These are phyloP conservation scores for Enoplolaimus lenunculus DNA, from an alignment of 2,888 invertebrate genomes.

Conservation along the genomic window DNA sequence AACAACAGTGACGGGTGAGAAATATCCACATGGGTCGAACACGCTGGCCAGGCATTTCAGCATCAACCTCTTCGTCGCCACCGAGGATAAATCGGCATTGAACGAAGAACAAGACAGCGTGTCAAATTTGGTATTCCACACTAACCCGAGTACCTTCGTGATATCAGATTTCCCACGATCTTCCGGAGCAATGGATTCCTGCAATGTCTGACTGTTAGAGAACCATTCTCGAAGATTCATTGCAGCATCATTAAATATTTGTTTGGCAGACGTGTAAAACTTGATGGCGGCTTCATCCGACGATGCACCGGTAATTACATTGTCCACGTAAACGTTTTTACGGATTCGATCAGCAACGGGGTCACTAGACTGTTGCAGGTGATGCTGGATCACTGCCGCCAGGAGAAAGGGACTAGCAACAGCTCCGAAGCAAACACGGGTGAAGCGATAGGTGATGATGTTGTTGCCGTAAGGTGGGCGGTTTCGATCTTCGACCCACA, in stretches of 20 bases:
- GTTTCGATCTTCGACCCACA: background rate
- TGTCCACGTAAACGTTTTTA: constrained; percentile 25
- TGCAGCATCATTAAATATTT: constrained; percentile 13
- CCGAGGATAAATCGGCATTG: background rate
- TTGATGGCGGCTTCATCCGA: background rate
- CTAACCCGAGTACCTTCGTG: constrained; percentile 9
- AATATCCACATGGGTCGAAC: constrained; percentile 10
- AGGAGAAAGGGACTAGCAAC: constrained; percentile 25
- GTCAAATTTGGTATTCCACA: constrained; percentile 5
- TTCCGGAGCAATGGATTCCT: background rate
- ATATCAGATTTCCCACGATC: background rate
- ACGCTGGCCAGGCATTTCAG: background rate
- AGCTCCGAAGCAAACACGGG: constrained; percentile 27
- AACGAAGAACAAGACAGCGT: background rate
- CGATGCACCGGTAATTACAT: constrained; percentile 17
- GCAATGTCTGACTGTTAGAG: background rate
- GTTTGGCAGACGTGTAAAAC: background rate
- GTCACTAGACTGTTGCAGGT: constrained; percentile 8
- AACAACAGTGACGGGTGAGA: constrained; percentile 3
- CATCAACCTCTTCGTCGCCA: background rate
- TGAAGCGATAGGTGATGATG: constrained; percentile 25
- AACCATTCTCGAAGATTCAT: constrained; percentile 16
- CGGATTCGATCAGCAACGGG: background rate
- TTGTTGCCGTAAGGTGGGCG: constrained; percentile 23
- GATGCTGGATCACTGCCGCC: constrained; percentile 22